Evolutionary conservation across 2,888 invertebrate species (phyloP), one percentile per base, ranked within the genome.

Genomic region (Imbricaverruca yamaguchii): DNA sequence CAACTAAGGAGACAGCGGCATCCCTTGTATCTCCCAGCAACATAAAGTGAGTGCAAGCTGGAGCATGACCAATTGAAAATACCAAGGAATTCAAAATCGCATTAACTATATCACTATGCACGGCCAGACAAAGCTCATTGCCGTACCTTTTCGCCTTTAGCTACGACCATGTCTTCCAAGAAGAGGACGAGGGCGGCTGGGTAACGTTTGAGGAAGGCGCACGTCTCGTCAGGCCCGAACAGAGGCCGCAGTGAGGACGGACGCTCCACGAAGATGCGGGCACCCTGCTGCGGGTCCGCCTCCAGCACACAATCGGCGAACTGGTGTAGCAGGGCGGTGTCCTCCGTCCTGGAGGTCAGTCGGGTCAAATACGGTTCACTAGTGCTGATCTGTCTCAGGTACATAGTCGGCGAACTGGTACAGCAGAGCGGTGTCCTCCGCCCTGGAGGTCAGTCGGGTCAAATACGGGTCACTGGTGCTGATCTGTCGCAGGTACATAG

Each of bases 221-320:
- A 74, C 18, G 18, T 53, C 74, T 53, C 53, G 9, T 74, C 74
- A 9, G 39, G 12, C 9, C 15, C 7, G 18, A 74, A 8, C 74
- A 69, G 69, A 25, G 12, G 23, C 13, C 9, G 25, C 39, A 69
- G 69, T 1, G 25, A 25, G 12, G 6, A 6, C 6, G 74, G 53
- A 13, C 74, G 74, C 18, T 2, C 53, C n/a, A 53, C 13, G 74
- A 74, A 74, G 7, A 74, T 18, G 25, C 53, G 15, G 1, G 53
- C 74, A 3, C 74, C 74, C 74, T 13, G 74, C 53, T 53, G 25
- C 53, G 8, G 53, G 74, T 74, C 74, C 6, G 53, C 53, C 74
- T 74, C 74, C 74, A 74, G 53, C 74, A 74, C 53, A 9, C 15
- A 39, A 53, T 74, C 74, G 53, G 74, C 74, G 74, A 53, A 53